Base-by-base conservation (phyloP, 2,113 vertebrate genomes). In the Monopterus albus region DNA sequence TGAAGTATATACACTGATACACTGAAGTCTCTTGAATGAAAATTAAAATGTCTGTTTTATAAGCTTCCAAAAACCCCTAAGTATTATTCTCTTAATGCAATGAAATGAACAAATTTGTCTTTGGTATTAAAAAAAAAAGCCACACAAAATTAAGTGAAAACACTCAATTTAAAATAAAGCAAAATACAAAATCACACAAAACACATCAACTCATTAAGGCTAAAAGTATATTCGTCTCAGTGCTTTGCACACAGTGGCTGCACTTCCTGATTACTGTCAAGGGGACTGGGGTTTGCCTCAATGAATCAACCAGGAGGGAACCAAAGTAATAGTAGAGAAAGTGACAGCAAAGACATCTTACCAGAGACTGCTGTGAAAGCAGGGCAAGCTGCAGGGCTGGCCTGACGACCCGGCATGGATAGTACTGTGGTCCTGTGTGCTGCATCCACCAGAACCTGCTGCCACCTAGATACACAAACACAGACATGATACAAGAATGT, bases 291-390 rank as follows among this genome's bases (percentile, higher is more conserved):
- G 20, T 14, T 23, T 20, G 26, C 38, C 56, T 62, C 15, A 15
- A 23, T 65, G 39, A 64, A 57, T 47, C 38, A 63, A 69, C 35
- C 56, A 31, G 23, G 8, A 42, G n/a, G 21, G 43, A 52, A 46
- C 10, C 10, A 21, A 38, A 57, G 10, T 33, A n/a, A 38, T 3
- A 18, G 17, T 3, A 29, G 9, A 23, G n/a, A 23, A 63, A 58
- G 25, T 60, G 51, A 29, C 42, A 39, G 65, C 5, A 11, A 40
- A 47, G 12, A 5, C 25, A 25, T 28, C 91, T 83, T 72, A 97
- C 96, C 95, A 94, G 72, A 96, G 92, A 64, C 94, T 95, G 90
- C 95, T 96, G 60, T 95, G 94, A 80, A 92, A 94, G 31, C 67
- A 49, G 6, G 84, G 53, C 78, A 94, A 87, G 77, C 84, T 88